A percentile compares a stretch with the other conserved stretches of the same genome.
Evolutionary conservation across 35 echinoderm and acorn worm species (phyloP).

Genomic region (Lytechinus pictus): DNA sequence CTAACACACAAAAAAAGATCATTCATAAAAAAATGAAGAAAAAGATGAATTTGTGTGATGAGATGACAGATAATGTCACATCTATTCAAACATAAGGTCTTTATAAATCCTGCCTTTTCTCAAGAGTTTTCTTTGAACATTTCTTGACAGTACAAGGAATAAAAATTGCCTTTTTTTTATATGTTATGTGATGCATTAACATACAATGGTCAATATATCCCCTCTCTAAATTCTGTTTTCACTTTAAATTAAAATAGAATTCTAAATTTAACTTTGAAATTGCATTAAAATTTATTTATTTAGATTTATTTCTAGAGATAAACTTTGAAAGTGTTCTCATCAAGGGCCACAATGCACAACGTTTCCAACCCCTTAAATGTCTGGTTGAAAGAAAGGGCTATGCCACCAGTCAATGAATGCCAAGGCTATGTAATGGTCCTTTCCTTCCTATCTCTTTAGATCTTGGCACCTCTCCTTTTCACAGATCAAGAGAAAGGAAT

Average conservation of each 20-base stretch:
- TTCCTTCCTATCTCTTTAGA: background rate
- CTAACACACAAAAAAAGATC: background rate
- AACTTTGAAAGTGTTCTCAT: too few species aligned
- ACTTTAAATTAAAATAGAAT: too few species aligned
- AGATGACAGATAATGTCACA: background rate
- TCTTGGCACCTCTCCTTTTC: background rate
- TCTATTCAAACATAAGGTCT: background rate
- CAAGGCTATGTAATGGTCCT: background rate
- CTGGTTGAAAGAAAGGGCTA: background rate
- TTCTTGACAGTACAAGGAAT: background rate
- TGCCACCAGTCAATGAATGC: slow-evolving; percentile 2
- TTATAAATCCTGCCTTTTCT: background rate
- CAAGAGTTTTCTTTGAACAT: background rate
- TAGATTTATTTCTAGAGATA: background rate
- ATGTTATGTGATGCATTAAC: background rate
- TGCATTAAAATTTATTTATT: too few species aligned
- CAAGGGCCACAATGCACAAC: background rate
- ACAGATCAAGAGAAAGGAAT: background rate
- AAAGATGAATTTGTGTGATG: background rate
- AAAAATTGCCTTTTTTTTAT: background rate
- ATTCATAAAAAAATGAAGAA: background rate
- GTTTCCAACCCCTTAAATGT: background rate
- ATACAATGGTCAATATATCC: too few species aligned
- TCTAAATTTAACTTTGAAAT: too few species aligned
- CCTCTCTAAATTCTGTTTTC: too few species aligned